phyloP scores from a whole-genome alignment of 1,140 invertebrate species.

The Pemphigus obesinymphae region DNA sequence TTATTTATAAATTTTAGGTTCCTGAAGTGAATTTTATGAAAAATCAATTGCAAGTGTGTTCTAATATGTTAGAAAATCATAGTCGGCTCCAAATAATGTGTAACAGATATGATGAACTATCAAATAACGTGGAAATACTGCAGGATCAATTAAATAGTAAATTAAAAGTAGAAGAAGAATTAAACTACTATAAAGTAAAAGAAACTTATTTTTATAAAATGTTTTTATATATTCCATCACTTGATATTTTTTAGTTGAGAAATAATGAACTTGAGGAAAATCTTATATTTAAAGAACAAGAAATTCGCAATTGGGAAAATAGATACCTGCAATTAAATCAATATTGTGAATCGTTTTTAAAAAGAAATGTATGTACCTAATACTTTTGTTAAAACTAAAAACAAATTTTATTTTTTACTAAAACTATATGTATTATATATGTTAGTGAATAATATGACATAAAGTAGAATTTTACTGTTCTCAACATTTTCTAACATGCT shows the following conservation, averaged over 20 bases:
- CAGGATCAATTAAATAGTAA: neutral
- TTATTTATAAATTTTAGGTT: constrained; percentile 2
- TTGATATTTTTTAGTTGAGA: neutral
- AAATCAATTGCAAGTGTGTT: neutral
- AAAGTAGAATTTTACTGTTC: neutral
- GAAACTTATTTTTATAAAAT: neutral
- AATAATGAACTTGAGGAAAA: constrained; percentile 18
- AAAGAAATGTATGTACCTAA: constrained; percentile 2
- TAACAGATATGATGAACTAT: neutral
- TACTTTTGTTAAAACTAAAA: neutral
- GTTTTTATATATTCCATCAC: neutral
- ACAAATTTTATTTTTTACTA: neutral
- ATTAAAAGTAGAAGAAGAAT: constrained; percentile 14
- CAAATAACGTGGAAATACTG: neutral
- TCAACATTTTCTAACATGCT: neutral
- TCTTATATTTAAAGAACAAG: neutral
- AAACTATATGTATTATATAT: neutral
- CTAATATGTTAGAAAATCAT: neutral
- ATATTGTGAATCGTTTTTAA: neutral
- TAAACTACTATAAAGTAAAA: constrained; percentile 33
- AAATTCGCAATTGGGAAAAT: constrained; percentile 16
- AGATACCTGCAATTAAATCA: neutral
- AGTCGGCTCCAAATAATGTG: neutral
- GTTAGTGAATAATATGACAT: neutral
- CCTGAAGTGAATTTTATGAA: neutral